A percentile compares a stretch with the other conserved stretches of the same genome.
Conservation (phyloP, 2,888 invertebrate genomes). For the Elmis aenea region DNA sequence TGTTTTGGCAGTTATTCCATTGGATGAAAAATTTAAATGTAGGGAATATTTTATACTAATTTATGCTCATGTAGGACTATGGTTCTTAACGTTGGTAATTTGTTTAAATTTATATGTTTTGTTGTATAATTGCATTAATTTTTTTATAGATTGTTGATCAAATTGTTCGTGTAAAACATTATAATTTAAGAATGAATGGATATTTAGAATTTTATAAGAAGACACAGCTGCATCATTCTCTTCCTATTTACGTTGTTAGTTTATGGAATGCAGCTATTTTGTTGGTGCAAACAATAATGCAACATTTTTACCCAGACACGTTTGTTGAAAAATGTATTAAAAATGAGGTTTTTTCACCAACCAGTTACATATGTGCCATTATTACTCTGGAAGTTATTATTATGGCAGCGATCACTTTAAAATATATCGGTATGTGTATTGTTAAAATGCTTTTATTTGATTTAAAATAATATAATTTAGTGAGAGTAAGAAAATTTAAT, state of each 20-base stretch:
- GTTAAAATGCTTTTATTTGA: neutral
- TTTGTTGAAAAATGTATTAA: slow-evolving; percentile 51
- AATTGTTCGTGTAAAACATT: slow-evolving; percentile 55
- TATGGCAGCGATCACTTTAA: slow-evolving; percentile 48
- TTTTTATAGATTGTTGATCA: slow-evolving; percentile 53
- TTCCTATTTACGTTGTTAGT: slow-evolving; percentile 60
- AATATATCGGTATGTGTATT: slow-evolving; percentile 51
- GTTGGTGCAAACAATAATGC: slow-evolving; percentile 52
- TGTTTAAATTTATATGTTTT: slow-evolving; percentile 7
- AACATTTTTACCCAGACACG: slow-evolving; percentile 53
- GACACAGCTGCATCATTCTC: slow-evolving; percentile 54
- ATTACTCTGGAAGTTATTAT: slow-evolving; percentile 50
- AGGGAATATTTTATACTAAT: slow-evolving; percentile 56
- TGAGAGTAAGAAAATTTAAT: slow-evolving; percentile 58
- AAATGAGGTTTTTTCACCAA: slow-evolving; percentile 50
- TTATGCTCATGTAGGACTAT: slow-evolving; percentile 54
- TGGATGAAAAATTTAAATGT: slow-evolving; percentile 47
- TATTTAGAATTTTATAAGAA: slow-evolving; percentile 65
- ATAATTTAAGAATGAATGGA: slow-evolving; percentile 57
- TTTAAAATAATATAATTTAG: slow-evolving; percentile 45
- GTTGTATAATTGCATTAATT: slow-evolving; percentile 7
- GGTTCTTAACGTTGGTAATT: slow-evolving; percentile 56
- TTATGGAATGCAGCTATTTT: slow-evolving; percentile 57
- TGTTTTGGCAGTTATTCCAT: slow-evolving; percentile 39
- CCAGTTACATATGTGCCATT: slow-evolving; percentile 55